A percentile compares a stretch with the other conserved stretches of the same genome.
Evolutionary conservation across 2,888 invertebrate species (phyloP).

Genomic region (Cantharis rufa): DNA sequence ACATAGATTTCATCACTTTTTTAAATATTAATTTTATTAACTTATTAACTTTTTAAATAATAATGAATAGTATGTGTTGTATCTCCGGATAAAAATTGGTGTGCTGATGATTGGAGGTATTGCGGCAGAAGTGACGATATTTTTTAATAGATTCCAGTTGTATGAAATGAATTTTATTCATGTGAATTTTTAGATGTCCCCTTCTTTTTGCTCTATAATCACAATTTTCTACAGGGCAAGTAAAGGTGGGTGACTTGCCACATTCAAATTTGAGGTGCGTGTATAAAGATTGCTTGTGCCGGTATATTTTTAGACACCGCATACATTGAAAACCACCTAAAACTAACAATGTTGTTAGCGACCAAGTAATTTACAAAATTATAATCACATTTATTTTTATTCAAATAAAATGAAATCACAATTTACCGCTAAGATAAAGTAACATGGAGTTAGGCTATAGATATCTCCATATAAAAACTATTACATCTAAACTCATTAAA

Average conservation of each 20-base stretch:
- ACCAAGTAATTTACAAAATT: neutral
- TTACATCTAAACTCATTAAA: no score
- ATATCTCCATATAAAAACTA: no score
- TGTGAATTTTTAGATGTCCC: conserved; percentile 17
- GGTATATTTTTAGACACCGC: conserved; percentile 26
- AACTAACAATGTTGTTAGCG: neutral
- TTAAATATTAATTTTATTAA: no score
- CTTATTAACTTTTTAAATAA: no score
- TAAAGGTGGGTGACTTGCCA: conserved; percentile 57
- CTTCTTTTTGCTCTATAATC: conserved; percentile 12
- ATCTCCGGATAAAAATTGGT: no score
- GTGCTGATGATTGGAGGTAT: no score
- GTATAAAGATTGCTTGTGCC: conserved; percentile 17
- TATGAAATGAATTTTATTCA: conserved; percentile 17
- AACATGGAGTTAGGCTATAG: no score
- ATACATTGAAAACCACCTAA: conserved; percentile 42
- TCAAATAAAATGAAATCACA: neutral
- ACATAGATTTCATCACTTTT: no score
- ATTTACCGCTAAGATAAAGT: no score
- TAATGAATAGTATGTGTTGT: no score
- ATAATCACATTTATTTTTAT: neutral
- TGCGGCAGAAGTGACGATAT: no score
- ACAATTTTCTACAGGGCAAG: conserved; percentile 15
- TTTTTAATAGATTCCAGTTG: neutral
- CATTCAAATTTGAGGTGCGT: conserved; percentile 60